phyloP scores from a whole-genome alignment of 2,888 invertebrate species.

The Thymelicus acteon region DNA sequence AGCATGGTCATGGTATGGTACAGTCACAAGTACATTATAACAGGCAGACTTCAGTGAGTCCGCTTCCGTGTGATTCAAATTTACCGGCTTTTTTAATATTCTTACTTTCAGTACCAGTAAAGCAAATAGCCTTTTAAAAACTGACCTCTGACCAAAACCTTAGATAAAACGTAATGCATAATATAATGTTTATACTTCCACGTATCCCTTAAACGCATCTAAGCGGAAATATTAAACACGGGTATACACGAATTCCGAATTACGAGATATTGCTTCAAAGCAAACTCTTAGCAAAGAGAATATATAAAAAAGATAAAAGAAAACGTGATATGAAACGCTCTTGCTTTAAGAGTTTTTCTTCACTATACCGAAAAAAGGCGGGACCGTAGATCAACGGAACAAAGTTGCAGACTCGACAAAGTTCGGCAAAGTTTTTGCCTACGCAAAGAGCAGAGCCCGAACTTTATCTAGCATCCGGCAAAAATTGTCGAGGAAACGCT shows the following conservation, averaged over 20 bases:
- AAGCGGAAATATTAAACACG: constrained; percentile 43
- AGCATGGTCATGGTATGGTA: too few relatives aligned
- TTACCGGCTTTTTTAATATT: too few relatives aligned
- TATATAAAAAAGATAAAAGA: constrained; percentile 63
- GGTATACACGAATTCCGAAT: constrained; percentile 41
- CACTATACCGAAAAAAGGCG: constrained; percentile 53
- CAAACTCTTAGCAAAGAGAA: constrained; percentile 54
- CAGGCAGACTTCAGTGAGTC: too few relatives aligned
- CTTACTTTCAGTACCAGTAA: too few relatives aligned
- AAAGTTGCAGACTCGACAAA: constrained; percentile 35
- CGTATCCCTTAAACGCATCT: background rate
- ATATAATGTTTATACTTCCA: too few relatives aligned
- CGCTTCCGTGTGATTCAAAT: too few relatives aligned
- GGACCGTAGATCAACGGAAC: constrained; percentile 42
- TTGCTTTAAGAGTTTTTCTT: constrained; percentile 57
- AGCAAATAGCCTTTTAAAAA: too few relatives aligned
- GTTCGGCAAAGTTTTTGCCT: constrained; percentile 32
- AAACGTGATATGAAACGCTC: constrained; percentile 62
- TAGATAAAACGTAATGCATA: too few relatives aligned
- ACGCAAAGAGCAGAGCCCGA: constrained; percentile 21
- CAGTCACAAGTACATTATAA: too few relatives aligned
- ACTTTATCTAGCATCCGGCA: constrained; percentile 34
- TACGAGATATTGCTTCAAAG: constrained; percentile 55
- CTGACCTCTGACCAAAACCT: too few relatives aligned
- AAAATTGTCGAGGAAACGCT: constrained; percentile 35